Conservation (phyloP, 1,140 invertebrate species). For the Microplitis mediator region DNA sequence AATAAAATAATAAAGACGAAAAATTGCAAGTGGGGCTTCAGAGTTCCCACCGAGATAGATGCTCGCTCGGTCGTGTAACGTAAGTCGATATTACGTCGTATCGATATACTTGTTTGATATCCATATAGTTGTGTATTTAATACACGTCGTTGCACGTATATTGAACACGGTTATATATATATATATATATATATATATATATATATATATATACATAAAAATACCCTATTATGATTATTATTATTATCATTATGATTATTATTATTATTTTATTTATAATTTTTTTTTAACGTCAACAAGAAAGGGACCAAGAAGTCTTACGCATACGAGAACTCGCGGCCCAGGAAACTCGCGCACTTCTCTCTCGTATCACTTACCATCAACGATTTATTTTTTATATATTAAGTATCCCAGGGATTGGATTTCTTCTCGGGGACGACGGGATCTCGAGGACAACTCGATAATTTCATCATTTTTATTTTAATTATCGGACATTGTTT, state of each 20-base stretch:
- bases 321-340: slow-evolving; percentile 36
- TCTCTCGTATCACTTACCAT: slow-evolving; percentile 48
- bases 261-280: not conserved
- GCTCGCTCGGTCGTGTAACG: slow-evolving; percentile 52
- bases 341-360: slow-evolving; percentile 44
- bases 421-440: slow-evolving; percentile 41
- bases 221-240: not conserved
- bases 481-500: too few species aligned
- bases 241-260: slow-evolving; percentile 6
- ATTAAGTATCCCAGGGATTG: slow-evolving; percentile 49
- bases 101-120: slow-evolving; percentile 43
- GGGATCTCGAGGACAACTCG: not conserved
- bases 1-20: not conserved
- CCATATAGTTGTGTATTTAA: slow-evolving; percentile 19
- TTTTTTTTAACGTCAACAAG: slow-evolving; percentile 4
- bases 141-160: slow-evolving; percentile 17
- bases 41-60: slow-evolving; percentile 54
- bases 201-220: not conserved
- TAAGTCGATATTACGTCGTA: slow-evolving; percentile 54
- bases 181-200: not conserved
- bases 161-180: not conserved
- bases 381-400: slow-evolving; percentile 49
- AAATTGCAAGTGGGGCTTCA: slow-evolving; percentile 43
- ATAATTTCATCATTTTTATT: too few species aligned
- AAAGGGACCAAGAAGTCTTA: slow-evolving; percentile 43